phyloP scores from a whole-genome alignment of 2,888 invertebrate genomes.

The Calameuta pallipes region DNA sequence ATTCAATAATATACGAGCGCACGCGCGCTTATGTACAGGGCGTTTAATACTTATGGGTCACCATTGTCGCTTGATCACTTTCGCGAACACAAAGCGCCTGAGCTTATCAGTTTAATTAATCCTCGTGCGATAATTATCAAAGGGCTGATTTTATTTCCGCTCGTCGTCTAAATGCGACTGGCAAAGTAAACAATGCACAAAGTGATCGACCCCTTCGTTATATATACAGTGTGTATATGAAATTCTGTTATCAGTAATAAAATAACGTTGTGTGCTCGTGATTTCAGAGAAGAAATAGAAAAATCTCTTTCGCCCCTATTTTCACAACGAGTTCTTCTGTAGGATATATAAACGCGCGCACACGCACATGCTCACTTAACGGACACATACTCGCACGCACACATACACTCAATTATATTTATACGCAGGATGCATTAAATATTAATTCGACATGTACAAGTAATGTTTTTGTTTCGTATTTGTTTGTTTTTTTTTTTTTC shows the following conservation, averaged over 20 bases:
- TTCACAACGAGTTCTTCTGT: background rate
- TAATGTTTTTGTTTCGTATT: conserved; percentile 6
- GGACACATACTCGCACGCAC: background rate
- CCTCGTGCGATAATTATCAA: background rate
- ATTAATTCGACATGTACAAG: conserved; percentile 20
- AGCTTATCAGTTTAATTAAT: background rate
- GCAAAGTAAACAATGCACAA: background rate
- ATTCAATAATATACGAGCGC: background rate
- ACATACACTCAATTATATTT: conserved; percentile 7
- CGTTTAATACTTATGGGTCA: background rate
- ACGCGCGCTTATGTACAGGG: background rate
- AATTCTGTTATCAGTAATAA: background rate
- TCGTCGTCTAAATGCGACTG: background rate
- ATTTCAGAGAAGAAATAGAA: background rate
- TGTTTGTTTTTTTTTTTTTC: conserved; percentile 3
- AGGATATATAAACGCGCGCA: background rate
- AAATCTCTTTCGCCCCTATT: background rate
- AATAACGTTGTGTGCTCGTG: background rate
- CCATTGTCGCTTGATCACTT: background rate
- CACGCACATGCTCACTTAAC: background rate
- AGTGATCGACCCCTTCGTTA: background rate
- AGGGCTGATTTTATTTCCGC: background rate
- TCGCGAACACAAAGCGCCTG: background rate
- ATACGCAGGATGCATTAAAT: conserved; percentile 12
- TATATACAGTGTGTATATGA: background rate